These are phyloP conservation scores for Aethes cnicana DNA, from an alignment of 2,888 invertebrate genomes.

Conservation along the genomic window DNA sequence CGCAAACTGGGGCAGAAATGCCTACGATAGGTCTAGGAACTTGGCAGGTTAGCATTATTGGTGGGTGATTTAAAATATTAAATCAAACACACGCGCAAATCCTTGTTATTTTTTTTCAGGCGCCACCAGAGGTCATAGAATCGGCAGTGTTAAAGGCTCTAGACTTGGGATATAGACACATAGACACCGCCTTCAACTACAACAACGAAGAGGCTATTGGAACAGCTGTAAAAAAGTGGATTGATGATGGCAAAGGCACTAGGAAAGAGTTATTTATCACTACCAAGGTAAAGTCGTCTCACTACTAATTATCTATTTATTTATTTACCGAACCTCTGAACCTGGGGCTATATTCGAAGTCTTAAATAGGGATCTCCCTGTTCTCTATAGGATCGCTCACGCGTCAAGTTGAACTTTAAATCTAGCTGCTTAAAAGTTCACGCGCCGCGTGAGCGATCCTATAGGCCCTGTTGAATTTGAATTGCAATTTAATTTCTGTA, in stretches of 20 bases:
- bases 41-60: slow-evolving; percentile 81
- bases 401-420: too few relatives aligned
- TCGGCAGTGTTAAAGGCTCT: slow-evolving; percentile 84
- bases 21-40: slow-evolving; percentile 88
- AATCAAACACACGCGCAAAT: neutral
- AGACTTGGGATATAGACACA: slow-evolving; percentile 87
- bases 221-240: slow-evolving; percentile 85
- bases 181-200: slow-evolving; percentile 91
- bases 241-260: slow-evolving; percentile 83
- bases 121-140: slow-evolving; percentile 85
- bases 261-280: slow-evolving; percentile 89
- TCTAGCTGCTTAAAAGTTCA: too few relatives aligned
- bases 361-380: too few relatives aligned
- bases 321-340: too few relatives aligned
- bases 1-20: slow-evolving; percentile 80
- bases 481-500: too few relatives aligned
- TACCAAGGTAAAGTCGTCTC: slow-evolving; percentile 85
- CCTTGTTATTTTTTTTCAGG: slow-evolving; percentile 56
- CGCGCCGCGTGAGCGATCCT: too few relatives aligned
- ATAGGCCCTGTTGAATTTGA: too few relatives aligned
- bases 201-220: slow-evolving; percentile 90
- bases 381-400: too few relatives aligned
- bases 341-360: too few relatives aligned
- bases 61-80: neutral
- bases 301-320: too few relatives aligned